phyloP scores from a whole-genome alignment of 2,888 invertebrate species.

The Cheilosia pagana region DNA sequence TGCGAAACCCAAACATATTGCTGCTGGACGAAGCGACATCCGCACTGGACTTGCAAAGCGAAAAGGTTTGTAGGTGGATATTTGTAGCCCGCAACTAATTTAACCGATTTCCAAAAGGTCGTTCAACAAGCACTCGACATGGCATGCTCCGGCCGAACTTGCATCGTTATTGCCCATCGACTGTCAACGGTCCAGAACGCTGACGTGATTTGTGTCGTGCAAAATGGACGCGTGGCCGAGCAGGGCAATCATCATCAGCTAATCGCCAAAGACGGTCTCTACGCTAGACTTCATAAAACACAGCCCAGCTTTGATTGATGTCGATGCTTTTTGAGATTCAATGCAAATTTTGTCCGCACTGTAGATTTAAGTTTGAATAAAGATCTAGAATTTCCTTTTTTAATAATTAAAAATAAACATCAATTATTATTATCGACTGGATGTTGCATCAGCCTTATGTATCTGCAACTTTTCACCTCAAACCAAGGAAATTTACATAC shows the following conservation, averaged over 20 bases:
- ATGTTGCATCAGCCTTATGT: not conserved
- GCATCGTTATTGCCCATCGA: slow-evolving; percentile 94
- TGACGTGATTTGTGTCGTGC: slow-evolving; percentile 92
- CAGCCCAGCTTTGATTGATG: slow-evolving; percentile 82
- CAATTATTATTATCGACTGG: not conserved
- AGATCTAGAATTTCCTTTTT: slow-evolving; percentile 9
- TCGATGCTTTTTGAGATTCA: not conserved
- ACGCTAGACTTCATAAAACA: slow-evolving; percentile 87
- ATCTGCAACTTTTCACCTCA: not conserved
- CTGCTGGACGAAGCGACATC: slow-evolving; percentile 92
- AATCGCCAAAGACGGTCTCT: slow-evolving; percentile 87
- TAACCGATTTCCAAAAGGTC: slow-evolving; percentile 80
- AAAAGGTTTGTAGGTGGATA: slow-evolving; percentile 85
- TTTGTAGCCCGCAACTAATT: not conserved
- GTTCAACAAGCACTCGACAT: slow-evolving; percentile 94
- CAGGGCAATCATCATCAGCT: slow-evolving; percentile 91
- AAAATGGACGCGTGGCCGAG: slow-evolving; percentile 90
- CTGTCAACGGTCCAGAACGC: slow-evolving; percentile 93
- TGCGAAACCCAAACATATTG: slow-evolving; percentile 89
- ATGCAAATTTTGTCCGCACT: slow-evolving; percentile 50
- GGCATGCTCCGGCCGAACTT: slow-evolving; percentile 92
- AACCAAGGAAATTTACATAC: not conserved
- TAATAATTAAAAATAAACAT: not conserved
- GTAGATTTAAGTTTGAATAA: slow-evolving; percentile 20
- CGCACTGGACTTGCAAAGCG: slow-evolving; percentile 90